A percentile compares a stretch with the other conserved stretches of the same genome.
Conservation (phyloP, 2,888 invertebrate genomes). For the Cremastinae sp. region DNA sequence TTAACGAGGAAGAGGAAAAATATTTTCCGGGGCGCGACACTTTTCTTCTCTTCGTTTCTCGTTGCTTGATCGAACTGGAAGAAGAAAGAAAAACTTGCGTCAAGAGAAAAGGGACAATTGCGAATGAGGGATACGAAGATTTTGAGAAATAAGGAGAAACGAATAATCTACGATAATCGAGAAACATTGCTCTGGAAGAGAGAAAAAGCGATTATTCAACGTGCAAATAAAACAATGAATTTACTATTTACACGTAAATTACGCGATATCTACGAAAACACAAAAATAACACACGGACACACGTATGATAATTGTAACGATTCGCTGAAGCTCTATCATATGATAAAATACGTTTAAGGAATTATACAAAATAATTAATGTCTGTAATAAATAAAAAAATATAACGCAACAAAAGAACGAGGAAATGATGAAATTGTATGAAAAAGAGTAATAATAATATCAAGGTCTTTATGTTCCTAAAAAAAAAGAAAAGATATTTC, state of each 20-base stretch:
- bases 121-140: conserved; percentile 8
- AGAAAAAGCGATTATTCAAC: conserved; percentile 69
- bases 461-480: conserved; percentile 30
- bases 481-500: conserved; percentile 35
- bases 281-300: conserved; percentile 58
- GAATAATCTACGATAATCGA: conserved; percentile 28
- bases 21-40: conserved; percentile 70
- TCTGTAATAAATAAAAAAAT: conserved; percentile 79
- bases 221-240: conserved; percentile 50
- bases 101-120: conserved; percentile 3
- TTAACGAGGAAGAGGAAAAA: conserved; percentile 57
- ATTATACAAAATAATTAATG: conserved; percentile 78
- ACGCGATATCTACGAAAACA: conserved; percentile 7
- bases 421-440: conserved; percentile 38
- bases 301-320: conserved; percentile 71
- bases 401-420: conserved; percentile 71
- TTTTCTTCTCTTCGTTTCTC: conserved; percentile 36
- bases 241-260: conserved; percentile 66
- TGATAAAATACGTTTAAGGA: conserved; percentile 73
- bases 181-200: conserved; percentile 69
- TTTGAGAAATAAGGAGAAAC: conserved; percentile 15
- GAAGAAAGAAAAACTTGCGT: conserved; percentile 66
- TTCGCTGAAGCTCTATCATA: conserved; percentile 77
- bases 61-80: conserved; percentile 67
- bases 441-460: conserved; percentile 22